Evolutionary conservation across 2,888 invertebrate species (phyloP).

Genomic region (Melitaea athalia): DNA sequence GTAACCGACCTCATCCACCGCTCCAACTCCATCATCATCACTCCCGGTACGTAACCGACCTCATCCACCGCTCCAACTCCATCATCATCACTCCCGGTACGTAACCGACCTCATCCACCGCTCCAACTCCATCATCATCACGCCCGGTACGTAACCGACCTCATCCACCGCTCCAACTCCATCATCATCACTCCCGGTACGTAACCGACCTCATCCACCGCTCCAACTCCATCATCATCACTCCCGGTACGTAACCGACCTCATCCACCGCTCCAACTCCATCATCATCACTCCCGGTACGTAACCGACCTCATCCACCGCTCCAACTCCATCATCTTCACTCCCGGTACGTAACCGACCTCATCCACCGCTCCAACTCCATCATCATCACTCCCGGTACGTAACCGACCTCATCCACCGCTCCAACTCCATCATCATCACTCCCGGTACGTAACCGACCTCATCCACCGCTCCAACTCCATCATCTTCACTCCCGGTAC

Average conservation of each 20-base stretch:
- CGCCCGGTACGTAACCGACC: slow-evolving; percentile 90
- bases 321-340: slow-evolving; percentile 92
- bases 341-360: slow-evolving; percentile 90
- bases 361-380: slow-evolving; percentile 89
- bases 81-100: slow-evolving; percentile 93
- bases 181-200: slow-evolving; percentile 93
- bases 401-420: slow-evolving; percentile 89
- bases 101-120: slow-evolving; percentile 89
- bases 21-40: slow-evolving; percentile 92
- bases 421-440: slow-evolving; percentile 92
- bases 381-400: slow-evolving; percentile 93
- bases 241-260: slow-evolving; percentile 90
- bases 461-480: slow-evolving; percentile 89
- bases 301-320: slow-evolving; percentile 89
- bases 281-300: slow-evolving; percentile 93
- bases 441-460: slow-evolving; percentile 90
- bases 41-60: slow-evolving; percentile 90
- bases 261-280: slow-evolving; percentile 89
- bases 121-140: slow-evolving; percentile 92
- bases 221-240: slow-evolving; percentile 92
- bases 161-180: slow-evolving; percentile 89
- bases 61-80: slow-evolving; percentile 89
- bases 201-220: slow-evolving; percentile 89
- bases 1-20: slow-evolving; percentile 89
- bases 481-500: slow-evolving; percentile 93